These are phyloP conservation scores for Lepus americanus DNA, from an alignment of 2,113 vertebrate genomes.

Conservation along the genomic window DNA sequence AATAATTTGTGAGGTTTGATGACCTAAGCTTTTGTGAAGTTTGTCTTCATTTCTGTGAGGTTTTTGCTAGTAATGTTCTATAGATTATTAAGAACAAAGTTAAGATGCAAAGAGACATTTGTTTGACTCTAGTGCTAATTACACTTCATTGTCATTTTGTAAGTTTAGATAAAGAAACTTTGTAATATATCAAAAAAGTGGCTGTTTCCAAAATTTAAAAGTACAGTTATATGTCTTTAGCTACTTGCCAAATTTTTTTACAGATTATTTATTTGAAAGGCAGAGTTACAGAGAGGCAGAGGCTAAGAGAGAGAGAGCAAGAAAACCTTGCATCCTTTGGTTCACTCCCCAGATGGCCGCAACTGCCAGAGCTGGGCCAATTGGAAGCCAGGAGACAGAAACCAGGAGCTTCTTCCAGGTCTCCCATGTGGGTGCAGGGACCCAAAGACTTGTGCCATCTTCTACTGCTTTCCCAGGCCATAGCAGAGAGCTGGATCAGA, in stretches of 20 bases:
- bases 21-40: not conserved
- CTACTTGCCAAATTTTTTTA: not conserved
- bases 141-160: not conserved
- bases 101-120: not conserved
- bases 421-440: too few relatives aligned
- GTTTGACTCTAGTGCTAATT: not conserved
- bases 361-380: too few relatives aligned
- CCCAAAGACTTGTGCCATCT: too few relatives aligned
- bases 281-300: too few relatives aligned
- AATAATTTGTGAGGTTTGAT: not conserved
- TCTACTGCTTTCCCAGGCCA: too few relatives aligned
- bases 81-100: not conserved
- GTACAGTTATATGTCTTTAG: not conserved
- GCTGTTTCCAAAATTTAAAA: not conserved
- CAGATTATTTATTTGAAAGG: too few relatives aligned
- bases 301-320: too few relatives aligned
- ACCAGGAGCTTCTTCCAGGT: too few relatives aligned
- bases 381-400: too few relatives aligned
- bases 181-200: not conserved
- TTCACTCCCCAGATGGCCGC: too few relatives aligned
- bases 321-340: too few relatives aligned
- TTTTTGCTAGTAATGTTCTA: not conserved
- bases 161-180: not conserved
- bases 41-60: not conserved
- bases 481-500: too few relatives aligned